phyloP scores from a whole-genome alignment of 2,888 invertebrate species.

The Pilophorus perplexus region DNA sequence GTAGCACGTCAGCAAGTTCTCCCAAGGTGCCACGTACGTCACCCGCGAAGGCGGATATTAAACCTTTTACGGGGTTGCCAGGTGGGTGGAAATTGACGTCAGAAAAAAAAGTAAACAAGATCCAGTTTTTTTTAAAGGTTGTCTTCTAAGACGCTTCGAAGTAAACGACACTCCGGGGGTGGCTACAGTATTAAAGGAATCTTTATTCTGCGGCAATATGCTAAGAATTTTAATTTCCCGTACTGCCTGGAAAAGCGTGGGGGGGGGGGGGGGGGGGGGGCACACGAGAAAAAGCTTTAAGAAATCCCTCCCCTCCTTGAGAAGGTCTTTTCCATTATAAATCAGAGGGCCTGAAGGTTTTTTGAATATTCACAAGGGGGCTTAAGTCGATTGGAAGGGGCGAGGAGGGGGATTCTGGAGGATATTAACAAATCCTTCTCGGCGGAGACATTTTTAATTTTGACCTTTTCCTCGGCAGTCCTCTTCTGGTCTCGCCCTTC shows the following conservation, averaged over 20 bases:
- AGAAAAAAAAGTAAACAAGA: too few species aligned
- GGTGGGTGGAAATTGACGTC: too few species aligned
- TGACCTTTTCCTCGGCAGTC: conserved; percentile 9
- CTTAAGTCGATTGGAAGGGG: neutral
- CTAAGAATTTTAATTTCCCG: conserved; percentile 39
- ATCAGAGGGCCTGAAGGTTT: too few species aligned
- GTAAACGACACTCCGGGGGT: neutral
- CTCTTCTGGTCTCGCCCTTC: neutral
- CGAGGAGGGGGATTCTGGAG: conserved; percentile 1
- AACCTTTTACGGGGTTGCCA: too few species aligned
- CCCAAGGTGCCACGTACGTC: too few species aligned
- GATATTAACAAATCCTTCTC: conserved; percentile 38
- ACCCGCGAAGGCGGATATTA: too few species aligned
- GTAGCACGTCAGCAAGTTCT: too few species aligned
- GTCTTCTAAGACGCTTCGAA: too few species aligned
- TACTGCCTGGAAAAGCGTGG: neutral
- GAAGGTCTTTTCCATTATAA: conserved; percentile 21
- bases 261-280: neutral
- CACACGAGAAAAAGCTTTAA: conserved; percentile 10
- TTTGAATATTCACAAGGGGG: conserved; percentile 41
- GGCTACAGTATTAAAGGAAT: conserved; percentile 14
- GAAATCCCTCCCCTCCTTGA: conserved; percentile 6
- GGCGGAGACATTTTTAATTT: conserved; percentile 39
- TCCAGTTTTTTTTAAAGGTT: too few species aligned
- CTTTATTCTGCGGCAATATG: conserved; percentile 28